These are phyloP conservation scores for Sisyra terminalis DNA, from an alignment of 2,888 invertebrate genomes.

Conservation along the genomic window DNA sequence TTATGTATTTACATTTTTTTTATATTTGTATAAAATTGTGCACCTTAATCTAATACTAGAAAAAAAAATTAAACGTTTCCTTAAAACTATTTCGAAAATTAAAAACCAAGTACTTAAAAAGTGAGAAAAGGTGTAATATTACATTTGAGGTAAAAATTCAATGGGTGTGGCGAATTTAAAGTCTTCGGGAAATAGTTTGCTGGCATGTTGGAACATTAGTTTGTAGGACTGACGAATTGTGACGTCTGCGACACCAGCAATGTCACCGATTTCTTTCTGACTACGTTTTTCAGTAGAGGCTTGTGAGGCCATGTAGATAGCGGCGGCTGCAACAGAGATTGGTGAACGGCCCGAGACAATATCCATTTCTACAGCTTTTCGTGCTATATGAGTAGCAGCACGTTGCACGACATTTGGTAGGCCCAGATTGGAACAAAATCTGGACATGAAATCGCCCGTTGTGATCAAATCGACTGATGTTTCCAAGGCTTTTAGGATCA, in stretches of 20 bases:
- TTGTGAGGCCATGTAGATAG: constrained; percentile 99
- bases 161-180: constrained; percentile 92
- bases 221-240: constrained; percentile 96
- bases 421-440: constrained; percentile 93
- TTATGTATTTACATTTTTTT: background rate
- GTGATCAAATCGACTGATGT: constrained; percentile 96
- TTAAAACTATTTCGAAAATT: background rate
- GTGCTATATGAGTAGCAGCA: constrained; percentile 93
- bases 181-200: constrained; percentile 86
- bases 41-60: background rate
- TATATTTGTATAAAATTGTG: background rate
- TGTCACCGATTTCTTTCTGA: constrained; percentile 96
- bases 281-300: constrained; percentile 87
- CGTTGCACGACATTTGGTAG: constrained; percentile 76
- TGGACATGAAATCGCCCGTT: constrained; percentile 97
- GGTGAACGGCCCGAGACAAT: constrained; percentile 96
- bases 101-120: background rate
- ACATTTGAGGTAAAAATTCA: constrained; percentile 82
- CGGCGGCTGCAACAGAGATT: constrained; percentile 96
- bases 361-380: constrained; percentile 91
- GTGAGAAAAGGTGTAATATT: constrained; percentile 12
- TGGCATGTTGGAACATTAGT: constrained; percentile 88
- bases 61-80: background rate
- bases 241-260: constrained; percentile 95
- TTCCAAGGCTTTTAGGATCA: constrained; percentile 89